Evolutionary conservation across 2,888 invertebrate species (phyloP), one percentile per base, ranked within the genome.

Genomic region (Andrena hattorfiana): DNA sequence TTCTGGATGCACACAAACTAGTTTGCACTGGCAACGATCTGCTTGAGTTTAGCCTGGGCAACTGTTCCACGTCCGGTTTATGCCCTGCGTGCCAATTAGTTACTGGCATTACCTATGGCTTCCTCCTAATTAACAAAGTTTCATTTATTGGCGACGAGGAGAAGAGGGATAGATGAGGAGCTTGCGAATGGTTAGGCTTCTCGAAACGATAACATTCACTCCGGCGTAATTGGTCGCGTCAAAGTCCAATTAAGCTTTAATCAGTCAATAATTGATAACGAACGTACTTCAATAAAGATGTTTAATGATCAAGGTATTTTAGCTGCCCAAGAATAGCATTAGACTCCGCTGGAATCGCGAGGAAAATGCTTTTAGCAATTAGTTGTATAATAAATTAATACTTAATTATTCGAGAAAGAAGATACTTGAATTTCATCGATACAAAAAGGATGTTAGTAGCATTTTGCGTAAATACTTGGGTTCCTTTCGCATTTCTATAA

Each of bases 71-170:
- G 76, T 77, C 82, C 83, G 81, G 89, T 89, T 91, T 89, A 87
- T 90, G 88, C 89, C 88, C 87, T 84, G 87, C 91, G 88, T 92
- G 91, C 91, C 92, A 93, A 93, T 93, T 93, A 92, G 92, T 92
- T 91, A 88, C 90, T 87, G 86, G 90, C 89, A 92, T 92, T 91
- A 90, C 88, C 85, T 92, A 89, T 90, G 90, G 90, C 88, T 90
- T 91, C 89, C 89, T 91, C 88, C 90, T 93, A 93, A 93, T 93
- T 92, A 92, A 91, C 91, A 87, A 93, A 93, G 90, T 92, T 93
- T 87, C 86, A 87, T 89, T 89, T 91, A 92, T 92, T 91, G 90
- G 91, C 88, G 90, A 86, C 87, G 87, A 87, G 89, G 86, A 85
- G 84, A 78, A 62, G 70, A 77, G 79, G 20, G 66, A 71, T 56